Evolutionary conservation across 2,797 vertebrate species (phyloP), one percentile per base, ranked within the genome.

Genomic region (Trichosurus vulpecula): DNA sequence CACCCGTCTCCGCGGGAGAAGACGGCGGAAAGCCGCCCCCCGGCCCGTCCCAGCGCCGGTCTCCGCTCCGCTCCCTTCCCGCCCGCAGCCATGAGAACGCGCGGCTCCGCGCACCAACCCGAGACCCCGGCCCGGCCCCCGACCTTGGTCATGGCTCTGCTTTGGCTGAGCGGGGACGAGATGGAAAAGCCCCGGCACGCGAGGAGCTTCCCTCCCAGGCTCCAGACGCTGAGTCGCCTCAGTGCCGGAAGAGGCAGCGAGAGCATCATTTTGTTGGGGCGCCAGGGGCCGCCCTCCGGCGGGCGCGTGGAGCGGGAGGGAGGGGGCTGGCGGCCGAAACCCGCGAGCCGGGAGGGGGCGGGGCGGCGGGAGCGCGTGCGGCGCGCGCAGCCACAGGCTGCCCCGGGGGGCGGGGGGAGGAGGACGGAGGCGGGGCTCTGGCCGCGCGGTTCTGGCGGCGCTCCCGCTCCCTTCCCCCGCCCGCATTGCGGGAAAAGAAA

Each of bases 221-320:
- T 93, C 41, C 95, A n/a, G 54, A 92, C 31, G 4, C 47, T 96
- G 0, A 97, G 92, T 97, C 92, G 81, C 56, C 92, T 95, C 0
- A 54, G 94, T 3, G 97, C 97, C 96, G 97, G 97, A 97, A 98
- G 97, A 61, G 95, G 94, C 96, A 94, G 94, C 97, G 55, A 90
- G 92, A 90, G 10, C 35, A 96, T 95, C 97, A 98, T 98, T 93
- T 97, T 97, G 25, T 29, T 95, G 0, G 93, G 90, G 87, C 91
- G 4, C 95, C 96, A 35, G 0, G 95, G 61, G 0, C 96, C 96
- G 93, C 97, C 97, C 97, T 41, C 61, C 90, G 0, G 54, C 0
- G 30, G 95, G 90, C 97, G 96, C 97, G 97, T 97, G 96, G 96
- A 93, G 41, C 27, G 0, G n/a, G n/a, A 6, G 31, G 91, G 93